Evolutionary conservation across 1,140 invertebrate genomes (phyloP).

Genomic region (Neocloeon triangulifer): DNA sequence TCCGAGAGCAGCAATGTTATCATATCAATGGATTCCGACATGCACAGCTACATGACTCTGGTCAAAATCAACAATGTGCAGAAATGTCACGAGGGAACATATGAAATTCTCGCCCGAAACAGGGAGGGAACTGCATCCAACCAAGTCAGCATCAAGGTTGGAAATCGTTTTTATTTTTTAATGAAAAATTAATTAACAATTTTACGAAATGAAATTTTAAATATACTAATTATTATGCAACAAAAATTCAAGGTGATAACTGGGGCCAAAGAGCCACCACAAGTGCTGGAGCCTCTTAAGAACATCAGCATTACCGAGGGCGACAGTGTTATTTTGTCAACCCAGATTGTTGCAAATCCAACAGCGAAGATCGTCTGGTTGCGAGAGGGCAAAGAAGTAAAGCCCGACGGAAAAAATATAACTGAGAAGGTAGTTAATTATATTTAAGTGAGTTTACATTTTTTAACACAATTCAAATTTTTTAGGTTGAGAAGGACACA

Average conservation of each 20-base stretch:
- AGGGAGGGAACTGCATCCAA: slow-evolving; percentile 62
- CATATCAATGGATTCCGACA: slow-evolving; percentile 55
- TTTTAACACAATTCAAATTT: no score
- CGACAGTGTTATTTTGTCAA: slow-evolving; percentile 46
- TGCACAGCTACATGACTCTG: slow-evolving; percentile 71
- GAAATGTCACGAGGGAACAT: slow-evolving; percentile 63
- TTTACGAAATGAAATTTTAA: slow-evolving; percentile 4
- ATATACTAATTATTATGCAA: slow-evolving; percentile 4
- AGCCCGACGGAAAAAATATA: slow-evolving; percentile 9
- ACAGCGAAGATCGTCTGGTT: slow-evolving; percentile 56
- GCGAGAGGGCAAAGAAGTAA: slow-evolving; percentile 46
- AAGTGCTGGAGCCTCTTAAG: slow-evolving; percentile 54
- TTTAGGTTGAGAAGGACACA: slow-evolving; percentile 40
- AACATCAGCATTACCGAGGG: slow-evolving; percentile 51
- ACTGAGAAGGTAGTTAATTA: not conserved
- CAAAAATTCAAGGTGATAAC: slow-evolving; percentile 26
- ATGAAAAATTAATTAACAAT: no score
- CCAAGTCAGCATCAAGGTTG: not conserved
- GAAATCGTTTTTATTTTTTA: not conserved
- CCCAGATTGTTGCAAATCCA: slow-evolving; percentile 61
- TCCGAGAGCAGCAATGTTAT: slow-evolving; percentile 40
- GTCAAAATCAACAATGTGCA: slow-evolving; percentile 55
- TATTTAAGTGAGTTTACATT: no score
- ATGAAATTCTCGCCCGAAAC: slow-evolving; percentile 71
- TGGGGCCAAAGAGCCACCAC: slow-evolving; percentile 47